These are phyloP conservation scores for Pogonocherus hispidulus DNA, from an alignment of 2,888 invertebrate genomes.

Conservation along the genomic window DNA sequence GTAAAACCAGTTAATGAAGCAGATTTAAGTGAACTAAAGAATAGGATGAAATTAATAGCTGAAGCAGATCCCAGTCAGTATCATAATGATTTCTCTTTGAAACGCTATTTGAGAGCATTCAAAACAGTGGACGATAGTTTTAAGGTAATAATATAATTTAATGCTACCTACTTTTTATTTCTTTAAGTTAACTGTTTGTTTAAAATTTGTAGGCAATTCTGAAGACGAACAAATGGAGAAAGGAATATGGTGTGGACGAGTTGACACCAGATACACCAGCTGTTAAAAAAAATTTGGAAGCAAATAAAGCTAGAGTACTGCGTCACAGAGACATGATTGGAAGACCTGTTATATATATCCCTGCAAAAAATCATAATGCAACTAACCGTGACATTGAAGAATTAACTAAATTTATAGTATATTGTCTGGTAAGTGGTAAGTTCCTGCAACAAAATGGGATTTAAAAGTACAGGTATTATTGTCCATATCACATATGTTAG, in stretches of 20 bases:
- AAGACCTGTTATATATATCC: conserved; percentile 84
- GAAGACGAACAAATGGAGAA: conserved; percentile 86
- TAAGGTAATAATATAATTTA: conserved; percentile 71
- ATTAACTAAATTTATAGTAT: conserved; percentile 83
- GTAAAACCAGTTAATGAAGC: conserved; percentile 73
- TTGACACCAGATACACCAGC: conserved; percentile 72
- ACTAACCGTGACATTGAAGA: conserved; percentile 83
- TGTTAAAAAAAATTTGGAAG: conserved; percentile 73
- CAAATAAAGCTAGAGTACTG: conserved; percentile 78
- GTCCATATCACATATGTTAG: too few relatives aligned
- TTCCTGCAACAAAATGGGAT: not conserved
- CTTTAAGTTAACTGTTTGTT: conserved; percentile 10
- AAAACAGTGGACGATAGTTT: conserved; percentile 81
- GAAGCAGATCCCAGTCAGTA: conserved; percentile 82
- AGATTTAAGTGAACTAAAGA: conserved; percentile 77
- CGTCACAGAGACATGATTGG: conserved; percentile 81
- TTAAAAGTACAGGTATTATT: not conserved
- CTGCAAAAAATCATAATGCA: conserved; percentile 81
- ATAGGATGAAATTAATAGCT: conserved; percentile 79
- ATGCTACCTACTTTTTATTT: not conserved
- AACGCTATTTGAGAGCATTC: conserved; percentile 81
- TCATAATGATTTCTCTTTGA: conserved; percentile 81
- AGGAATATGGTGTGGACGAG: conserved; percentile 78
- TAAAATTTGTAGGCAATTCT: conserved; percentile 75
- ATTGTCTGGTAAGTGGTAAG: conserved; percentile 77